phyloP scores from a whole-genome alignment of 2,113 vertebrate species.

The Hydrolagus affinis region DNA sequence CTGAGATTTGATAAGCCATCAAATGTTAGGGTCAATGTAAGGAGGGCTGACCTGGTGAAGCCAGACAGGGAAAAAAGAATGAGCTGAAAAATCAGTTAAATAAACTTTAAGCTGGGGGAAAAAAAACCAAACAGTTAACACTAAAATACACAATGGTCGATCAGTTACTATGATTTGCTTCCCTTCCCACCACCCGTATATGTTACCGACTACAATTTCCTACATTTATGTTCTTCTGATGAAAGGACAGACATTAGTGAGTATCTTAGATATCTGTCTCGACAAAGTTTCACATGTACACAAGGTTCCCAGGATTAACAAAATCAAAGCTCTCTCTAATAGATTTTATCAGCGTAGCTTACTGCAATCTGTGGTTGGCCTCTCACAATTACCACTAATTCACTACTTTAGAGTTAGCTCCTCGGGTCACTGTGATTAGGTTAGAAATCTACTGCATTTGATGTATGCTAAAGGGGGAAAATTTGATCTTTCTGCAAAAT shows the following conservation, averaged over 20 bases:
- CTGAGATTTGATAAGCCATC: too few species aligned
- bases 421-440: neutral
- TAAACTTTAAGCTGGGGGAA: neutral
- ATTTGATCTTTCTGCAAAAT: slow-evolving; percentile 18
- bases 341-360: slow-evolving; percentile 33
- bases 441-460: slow-evolving; percentile 24
- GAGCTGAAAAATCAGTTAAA: neutral
- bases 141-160: neutral
- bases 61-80: neutral
- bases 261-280: neutral
- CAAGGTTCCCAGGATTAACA: slow-evolving; percentile 35
- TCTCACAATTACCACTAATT: slow-evolving; percentile 31
- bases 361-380: slow-evolving; percentile 33
- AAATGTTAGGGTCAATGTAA: neutral
- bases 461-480: slow-evolving; percentile 11
- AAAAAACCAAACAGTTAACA: neutral
- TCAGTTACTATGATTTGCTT: neutral
- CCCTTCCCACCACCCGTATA: neutral
- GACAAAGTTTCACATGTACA: slow-evolving; percentile 24
- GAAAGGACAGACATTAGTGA: slow-evolving; percentile 18
- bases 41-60: neutral
- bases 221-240: neutral
- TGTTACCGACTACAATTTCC: neutral
- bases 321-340: slow-evolving; percentile 32
- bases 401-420: slow-evolving; percentile 1